Conservation (phyloP, 2,797 vertebrate genomes). For the Okamejei kenojei region DNA sequence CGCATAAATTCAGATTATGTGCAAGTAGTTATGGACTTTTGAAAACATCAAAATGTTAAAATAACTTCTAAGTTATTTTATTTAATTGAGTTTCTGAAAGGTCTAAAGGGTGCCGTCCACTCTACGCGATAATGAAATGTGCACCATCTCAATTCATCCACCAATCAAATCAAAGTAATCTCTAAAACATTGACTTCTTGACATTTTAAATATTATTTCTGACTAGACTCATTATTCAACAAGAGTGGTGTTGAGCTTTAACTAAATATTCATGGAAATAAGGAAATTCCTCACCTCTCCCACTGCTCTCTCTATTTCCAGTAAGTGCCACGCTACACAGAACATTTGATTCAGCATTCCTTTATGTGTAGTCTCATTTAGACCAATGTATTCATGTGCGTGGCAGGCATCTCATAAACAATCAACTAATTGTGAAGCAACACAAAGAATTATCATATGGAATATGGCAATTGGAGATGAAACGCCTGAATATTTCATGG, state of each 20-base stretch:
- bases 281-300: conserved; percentile 28
- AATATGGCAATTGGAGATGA: not conserved
- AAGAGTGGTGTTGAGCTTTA: conserved; percentile 7
- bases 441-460: conserved; percentile 9
- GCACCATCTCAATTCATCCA: conserved; percentile 11
- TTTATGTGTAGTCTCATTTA: conserved; percentile 8
- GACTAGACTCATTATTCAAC: not conserved
- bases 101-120: not conserved
- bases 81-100: not conserved
- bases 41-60: not conserved
- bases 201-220: conserved; percentile 30
- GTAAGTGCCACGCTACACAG: not conserved
- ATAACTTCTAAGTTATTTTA: not conserved
- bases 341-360: conserved; percentile 7
- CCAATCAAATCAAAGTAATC: not conserved
- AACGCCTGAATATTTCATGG: conserved; percentile 17
- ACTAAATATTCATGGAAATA: conserved; percentile 22
- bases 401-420: not conserved
- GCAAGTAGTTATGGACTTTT: too few relatives aligned
- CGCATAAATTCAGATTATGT: not conserved
- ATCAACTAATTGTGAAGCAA: not conserved
- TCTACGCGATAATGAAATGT: not conserved
- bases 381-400: not conserved
- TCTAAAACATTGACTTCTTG: not conserved
- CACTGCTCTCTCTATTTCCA: not conserved